Conservation (phyloP, 1,140 invertebrate genomes). For the Apocrypta bakeri region DNA sequence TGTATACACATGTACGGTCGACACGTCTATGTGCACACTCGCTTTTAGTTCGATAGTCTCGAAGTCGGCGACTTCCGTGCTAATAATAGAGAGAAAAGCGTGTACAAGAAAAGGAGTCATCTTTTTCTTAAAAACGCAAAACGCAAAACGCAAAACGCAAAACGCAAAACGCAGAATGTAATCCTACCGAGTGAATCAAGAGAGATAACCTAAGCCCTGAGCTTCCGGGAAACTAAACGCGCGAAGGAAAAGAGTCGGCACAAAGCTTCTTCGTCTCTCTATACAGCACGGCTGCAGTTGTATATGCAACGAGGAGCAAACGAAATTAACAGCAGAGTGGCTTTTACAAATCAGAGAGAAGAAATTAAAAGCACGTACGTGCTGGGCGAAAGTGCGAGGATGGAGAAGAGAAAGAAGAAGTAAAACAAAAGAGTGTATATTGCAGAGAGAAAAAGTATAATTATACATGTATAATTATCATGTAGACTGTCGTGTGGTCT, state of each 20-base stretch:
- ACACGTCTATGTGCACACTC: no score
- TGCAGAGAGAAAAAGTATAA: not conserved
- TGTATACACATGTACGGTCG: no score
- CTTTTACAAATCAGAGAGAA: not conserved
- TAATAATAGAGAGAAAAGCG: no score
- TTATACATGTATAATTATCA: not conserved
- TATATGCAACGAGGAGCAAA: not conserved
- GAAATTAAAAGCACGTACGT: slow-evolving; percentile 1
- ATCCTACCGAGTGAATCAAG: slow-evolving; percentile 24
- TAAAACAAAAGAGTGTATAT: not conserved
- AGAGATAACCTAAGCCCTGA: slow-evolving; percentile 15
- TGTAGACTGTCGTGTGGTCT: no score
- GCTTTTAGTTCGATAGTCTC: no score
- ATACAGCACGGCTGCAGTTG: not conserved
- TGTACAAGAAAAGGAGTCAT: not conserved
- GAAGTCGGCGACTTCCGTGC: no score
- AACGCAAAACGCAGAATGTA: no score
- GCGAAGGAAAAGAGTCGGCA: not conserved
- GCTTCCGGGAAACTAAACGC: slow-evolving; percentile 2
- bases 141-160: not conserved
- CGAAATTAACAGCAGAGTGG: slow-evolving; percentile 14
- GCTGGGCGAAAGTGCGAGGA: not conserved
- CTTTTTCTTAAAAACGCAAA: not conserved
- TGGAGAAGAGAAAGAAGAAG: not conserved
- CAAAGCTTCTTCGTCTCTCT: not conserved